A percentile compares a stretch with the other conserved stretches of the same genome.
Evolutionary conservation across 2,797 vertebrate species (phyloP).

Genomic region (Fundulus diaphanus): DNA sequence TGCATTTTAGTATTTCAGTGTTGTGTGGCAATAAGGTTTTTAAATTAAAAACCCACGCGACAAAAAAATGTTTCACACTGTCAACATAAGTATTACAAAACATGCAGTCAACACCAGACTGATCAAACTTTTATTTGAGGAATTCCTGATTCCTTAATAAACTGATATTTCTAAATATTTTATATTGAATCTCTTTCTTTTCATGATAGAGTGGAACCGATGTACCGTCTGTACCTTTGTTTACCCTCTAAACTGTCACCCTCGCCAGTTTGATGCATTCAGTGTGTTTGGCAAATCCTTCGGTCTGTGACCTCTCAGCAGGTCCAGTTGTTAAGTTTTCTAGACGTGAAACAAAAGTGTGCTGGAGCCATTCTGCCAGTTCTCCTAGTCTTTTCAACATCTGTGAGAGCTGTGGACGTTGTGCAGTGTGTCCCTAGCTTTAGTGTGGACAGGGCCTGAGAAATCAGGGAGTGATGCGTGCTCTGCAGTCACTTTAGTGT

Average conservation of each 20-base stretch:
- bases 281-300: neutral
- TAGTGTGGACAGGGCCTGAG: too few species aligned
- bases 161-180: neutral
- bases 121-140: too few species aligned
- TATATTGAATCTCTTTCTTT: neutral
- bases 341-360: neutral
- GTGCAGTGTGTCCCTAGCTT: too few species aligned
- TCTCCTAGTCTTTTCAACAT: neutral
- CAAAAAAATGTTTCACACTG: too few species aligned
- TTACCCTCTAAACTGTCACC: neutral
- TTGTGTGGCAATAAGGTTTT: too few species aligned
- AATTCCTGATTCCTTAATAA: neutral
- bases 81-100: too few species aligned
- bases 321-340: neutral
- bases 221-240: too few species aligned
- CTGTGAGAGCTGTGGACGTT: too few species aligned
- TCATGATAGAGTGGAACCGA: neutral
- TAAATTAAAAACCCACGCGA: neutral
- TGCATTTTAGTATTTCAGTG: too few species aligned
- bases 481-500: too few species aligned
- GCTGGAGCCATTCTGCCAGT: neutral
- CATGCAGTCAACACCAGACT: too few species aligned
- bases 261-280: neutral
- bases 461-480: too few species aligned
- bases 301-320: neutral